Evolutionary conservation across 2,888 invertebrate species (phyloP), one percentile per base, ranked within the genome.

Genomic region (Ochropleura plecta): DNA sequence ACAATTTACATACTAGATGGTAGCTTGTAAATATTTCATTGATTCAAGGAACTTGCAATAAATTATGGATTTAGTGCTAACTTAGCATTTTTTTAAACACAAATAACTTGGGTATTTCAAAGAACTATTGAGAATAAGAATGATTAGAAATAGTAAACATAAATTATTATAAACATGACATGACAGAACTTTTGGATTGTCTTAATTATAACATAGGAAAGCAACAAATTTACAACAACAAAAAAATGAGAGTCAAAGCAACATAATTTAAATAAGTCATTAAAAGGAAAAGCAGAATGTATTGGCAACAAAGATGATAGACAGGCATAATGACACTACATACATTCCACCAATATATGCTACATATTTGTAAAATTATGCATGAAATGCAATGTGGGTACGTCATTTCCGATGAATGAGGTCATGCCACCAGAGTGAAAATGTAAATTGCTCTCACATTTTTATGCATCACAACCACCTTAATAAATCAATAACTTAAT

Each of bases 341-440:
- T 7, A 51, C 46, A 77, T 78, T 78, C 46, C 70, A 12, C 55
- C 16, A 30, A 51, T 53, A 46, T 20, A 51, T 3, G 10, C 51
- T 53, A 64, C 44, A 65, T 55, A 60, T 71, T 68, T 71, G 55
- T 20, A 20, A 68, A 55, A 59, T 65, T 82, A 76, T 80, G 65
- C 60, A 65, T 42, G 10, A 67, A 71, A 67, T 71, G 53, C 55
- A 51, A 81, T 81, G 77, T 81, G 80, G 80, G 80, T 78, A 49
- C 1, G 14, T 53, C 51, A 69, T 77, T 57, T 69, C 48, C 14
- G 8, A 67, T 78, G 44, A 81, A 73, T 70, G 73, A 82, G 78
- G 63, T 67, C 73, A 73, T 60, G 7, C 5, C 0, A 7, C 30
- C 63, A 30, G 44, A 49, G 42, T 66, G 20, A 64, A 67, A 68